Evolutionary conservation across 1,140 invertebrate genomes (phyloP), one percentile per base, ranked within the genome.

Genomic region (Pissodes strobi): DNA sequence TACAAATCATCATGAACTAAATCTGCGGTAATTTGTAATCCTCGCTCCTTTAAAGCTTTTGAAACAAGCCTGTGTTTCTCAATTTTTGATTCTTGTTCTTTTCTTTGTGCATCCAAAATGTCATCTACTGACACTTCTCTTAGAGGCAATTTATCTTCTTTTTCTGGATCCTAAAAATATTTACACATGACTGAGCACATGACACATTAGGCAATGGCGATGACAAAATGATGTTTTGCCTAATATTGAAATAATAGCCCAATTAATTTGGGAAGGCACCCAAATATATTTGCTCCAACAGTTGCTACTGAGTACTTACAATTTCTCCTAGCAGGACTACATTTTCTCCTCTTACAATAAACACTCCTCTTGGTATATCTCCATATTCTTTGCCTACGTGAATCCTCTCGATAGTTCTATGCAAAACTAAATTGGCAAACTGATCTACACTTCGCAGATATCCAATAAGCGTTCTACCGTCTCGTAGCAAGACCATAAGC

Each of bases 321-420:
- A 95, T 93, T 87, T 99, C 97, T 49, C 97, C 97, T 53, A 98
- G 83, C 12, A 99, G 84, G 0, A 98, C 95, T 15, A 99, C 96
- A 87, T 99, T 99, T 84, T 99, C 97, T 63, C 97, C 97, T 75
- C 97, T 84, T 21, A 99, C 91, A 66, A 99, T 90, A 76, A 98
- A 98, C 39, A 99, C 92, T 61, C 97, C 97, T 76, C 95, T 82
- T 0, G 93, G 92, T 74, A 99, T 98, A 77, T 99, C 97, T 10
- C 95, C 96, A 81, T 95, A 99, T 74, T 96, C 91, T 72, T 93
- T 91, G 2, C 94, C 95, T 13, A 99, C 95, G 79, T 99, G 94
- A 75, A 99, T 98, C 67, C 97, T 84, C 82, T 99, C 97, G 61
- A 98, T 95, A 0, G 96, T 97, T 75, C 89, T 86, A 76, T 98